Evolutionary conservation across 1,140 invertebrate species (phyloP).

Genomic region (Drosophila chauvacae): DNA sequence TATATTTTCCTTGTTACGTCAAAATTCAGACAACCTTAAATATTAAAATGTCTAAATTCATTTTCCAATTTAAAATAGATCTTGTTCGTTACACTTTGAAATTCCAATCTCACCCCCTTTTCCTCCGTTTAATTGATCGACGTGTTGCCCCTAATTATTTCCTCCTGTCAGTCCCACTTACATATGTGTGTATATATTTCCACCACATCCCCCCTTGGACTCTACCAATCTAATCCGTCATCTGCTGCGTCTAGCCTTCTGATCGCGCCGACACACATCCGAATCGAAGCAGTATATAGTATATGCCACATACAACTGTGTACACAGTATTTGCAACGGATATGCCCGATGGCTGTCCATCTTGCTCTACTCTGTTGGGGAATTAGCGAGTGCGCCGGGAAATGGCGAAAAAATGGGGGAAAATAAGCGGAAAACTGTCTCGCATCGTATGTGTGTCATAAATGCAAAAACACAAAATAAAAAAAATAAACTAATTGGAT

Average conservation of each 20-base stretch:
- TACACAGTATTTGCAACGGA: conserved; percentile 50
- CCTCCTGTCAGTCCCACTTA: conserved; percentile 60
- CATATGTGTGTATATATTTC: neutral
- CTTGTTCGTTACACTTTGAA: neutral
- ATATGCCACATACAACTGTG: conserved; percentile 31
- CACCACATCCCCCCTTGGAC: conserved; percentile 14
- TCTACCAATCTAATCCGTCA: conserved; percentile 51
- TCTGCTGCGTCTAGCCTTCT: conserved; percentile 55
- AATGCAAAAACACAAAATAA: conserved; percentile 12
- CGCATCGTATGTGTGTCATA: conserved; percentile 71
- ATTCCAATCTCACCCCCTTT: neutral
- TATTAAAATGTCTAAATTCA: neutral
- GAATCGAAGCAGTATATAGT: conserved; percentile 30
- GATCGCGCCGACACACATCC: conserved; percentile 66
- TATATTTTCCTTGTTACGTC: neutral
- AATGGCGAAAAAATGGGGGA: conserved; percentile 75
- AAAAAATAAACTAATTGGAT: conserved; percentile 58
- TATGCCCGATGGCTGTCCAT: conserved; percentile 66
- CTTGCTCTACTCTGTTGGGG: conserved; percentile 18
- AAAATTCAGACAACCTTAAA: conserved; percentile 4
- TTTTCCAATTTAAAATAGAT: conserved; percentile 4
- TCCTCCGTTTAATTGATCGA: conserved; percentile 40
- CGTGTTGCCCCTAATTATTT: conserved; percentile 76
- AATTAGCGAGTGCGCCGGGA: conserved; percentile 65
- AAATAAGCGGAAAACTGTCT: conserved; percentile 72